Evolutionary conservation across 2,113 vertebrate species (phyloP), one percentile per base, ranked within the genome.

Genomic region (Casuarius casuarius): DNA sequence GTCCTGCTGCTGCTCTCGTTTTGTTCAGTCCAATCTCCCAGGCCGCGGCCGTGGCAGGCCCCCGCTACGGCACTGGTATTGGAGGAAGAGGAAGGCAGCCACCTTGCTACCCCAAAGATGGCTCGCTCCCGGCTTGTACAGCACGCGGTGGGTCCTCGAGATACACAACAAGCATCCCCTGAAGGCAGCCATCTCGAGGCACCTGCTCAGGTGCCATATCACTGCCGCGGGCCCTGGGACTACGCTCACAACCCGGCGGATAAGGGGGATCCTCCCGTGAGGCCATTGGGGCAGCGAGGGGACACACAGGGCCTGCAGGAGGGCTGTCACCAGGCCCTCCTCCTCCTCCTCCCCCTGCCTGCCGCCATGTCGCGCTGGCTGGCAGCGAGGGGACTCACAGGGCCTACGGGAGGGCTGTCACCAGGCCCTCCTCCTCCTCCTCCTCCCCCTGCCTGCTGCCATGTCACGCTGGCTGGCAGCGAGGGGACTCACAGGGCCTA

Each of bases 301-400:
- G 38, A 3, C 3, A 12, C 8, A 33, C 18, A 59, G 11, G 8
- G 25, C 54, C 58, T 58, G 26, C 12, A 5, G 20, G 23, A 31
- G 22, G 9, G 5, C 16, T 44, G n/a, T 28, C n/a, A 10, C 25
- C 19, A 62, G 35, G 28, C 20, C 65, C 1, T 40, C 21, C 61
- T 80, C 40, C 52, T 54, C 52, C 52, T 54, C 52, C 52, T 54
- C 52, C 54, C 29, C 28, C 54, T 9, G 5, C 29, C 13, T 28
- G 54, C n/a, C 59, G n/a, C 31, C 6, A 1, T 6, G 8, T 56
- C 16, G 7, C 17, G 28, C 28, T 29, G 28, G 26, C 26, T 29
- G 31, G 18, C 33, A 58, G 21, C 0, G 0, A 48, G n/a, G 5
- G 13, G 33, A 2, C 4, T 12, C 10, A 25, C 18, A 54, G 13